Base-by-base conservation (phyloP, 2,113 vertebrate species). In the Tretioscincus oriximinensis region DNA sequence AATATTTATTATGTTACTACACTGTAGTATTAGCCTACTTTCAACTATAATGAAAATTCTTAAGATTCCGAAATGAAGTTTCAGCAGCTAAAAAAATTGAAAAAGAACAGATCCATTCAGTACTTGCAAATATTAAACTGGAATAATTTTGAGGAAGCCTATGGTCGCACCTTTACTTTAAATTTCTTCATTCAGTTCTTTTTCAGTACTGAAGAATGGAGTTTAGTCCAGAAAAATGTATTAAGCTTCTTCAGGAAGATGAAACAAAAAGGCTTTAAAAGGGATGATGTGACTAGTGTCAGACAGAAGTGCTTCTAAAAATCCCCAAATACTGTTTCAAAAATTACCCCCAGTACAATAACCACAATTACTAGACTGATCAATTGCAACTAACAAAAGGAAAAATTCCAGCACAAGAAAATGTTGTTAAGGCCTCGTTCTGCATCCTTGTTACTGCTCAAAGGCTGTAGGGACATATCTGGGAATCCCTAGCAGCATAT, bases 361-460 rank as follows among this genome's bases (percentile, higher is more conserved):
- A 28, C 70, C 65, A 81, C 29, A 21, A 76, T 49, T 49, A 66
- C 26, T 76, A 31, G 11, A 51, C 29, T 75, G 6, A 66, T 4
- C 28, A 12, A 22, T 5, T 7, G 5, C 11, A 81, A 73, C 51
- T 45, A 58, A 81, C 31, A 69, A 76, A 81, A 76, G 20, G 61
- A 76, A 76, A 76, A 61, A 76, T 61, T 35, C 66, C 41, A 61
- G 75, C 65, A 64, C 54, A 47, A 61, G 7, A 73, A 76, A 54
- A 73, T 69, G 65, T n/a, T 69, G 54, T 60, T 81, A n/a, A 60
- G 65, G 41, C n/a, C 68, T 49, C 68, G 60, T 24, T 26, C 65
- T 12, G 64, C 35, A 45, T 31, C 41, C 65, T 65, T 14, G 63
- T 26, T 65, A 28, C 29, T 20, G 9, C 14, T 21, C 78, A 45